Conservation (phyloP, 30 jellyfish, hydroid and myxozoan species). For the Aurelia aurita region DNA sequence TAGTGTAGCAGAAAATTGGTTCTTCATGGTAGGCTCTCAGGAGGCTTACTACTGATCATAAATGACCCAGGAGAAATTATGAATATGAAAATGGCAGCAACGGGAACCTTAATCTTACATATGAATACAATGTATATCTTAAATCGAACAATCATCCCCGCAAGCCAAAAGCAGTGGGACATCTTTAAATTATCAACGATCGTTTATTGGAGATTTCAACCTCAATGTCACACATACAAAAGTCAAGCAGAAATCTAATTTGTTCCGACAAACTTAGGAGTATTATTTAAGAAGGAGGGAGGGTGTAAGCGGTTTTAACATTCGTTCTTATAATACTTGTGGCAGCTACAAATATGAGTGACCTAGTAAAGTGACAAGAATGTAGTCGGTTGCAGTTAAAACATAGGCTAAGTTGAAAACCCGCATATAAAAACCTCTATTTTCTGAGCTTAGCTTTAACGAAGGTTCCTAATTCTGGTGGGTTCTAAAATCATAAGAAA, state of each 20-base stretch:
- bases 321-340: too few relatives aligned
- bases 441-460: too few relatives aligned
- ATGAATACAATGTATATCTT: too few relatives aligned
- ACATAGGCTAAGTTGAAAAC: too few relatives aligned
- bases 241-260: slow-evolving; percentile 2
- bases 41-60: neutral
- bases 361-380: too few relatives aligned
- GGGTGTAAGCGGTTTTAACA: neutral
- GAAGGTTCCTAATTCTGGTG: too few relatives aligned
- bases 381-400: too few relatives aligned
- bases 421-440: too few relatives aligned
- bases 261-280: slow-evolving; percentile 2
- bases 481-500: too few relatives aligned
- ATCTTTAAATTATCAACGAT: neutral
- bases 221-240: neutral
- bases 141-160: neutral
- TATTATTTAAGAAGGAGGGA: too few relatives aligned
- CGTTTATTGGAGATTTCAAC: neutral
- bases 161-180: neutral
- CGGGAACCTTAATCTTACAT: neutral
- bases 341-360: too few relatives aligned
- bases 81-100: neutral
- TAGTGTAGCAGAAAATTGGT: too few relatives aligned
- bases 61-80: slow-evolving; percentile 12
- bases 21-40: neutral